Percentiles rank a stretch among this genome's conserved stretches.
Evolutionary conservation across 1,140 invertebrate genomes (phyloP).

Genomic region (Drosophila melanica): DNA sequence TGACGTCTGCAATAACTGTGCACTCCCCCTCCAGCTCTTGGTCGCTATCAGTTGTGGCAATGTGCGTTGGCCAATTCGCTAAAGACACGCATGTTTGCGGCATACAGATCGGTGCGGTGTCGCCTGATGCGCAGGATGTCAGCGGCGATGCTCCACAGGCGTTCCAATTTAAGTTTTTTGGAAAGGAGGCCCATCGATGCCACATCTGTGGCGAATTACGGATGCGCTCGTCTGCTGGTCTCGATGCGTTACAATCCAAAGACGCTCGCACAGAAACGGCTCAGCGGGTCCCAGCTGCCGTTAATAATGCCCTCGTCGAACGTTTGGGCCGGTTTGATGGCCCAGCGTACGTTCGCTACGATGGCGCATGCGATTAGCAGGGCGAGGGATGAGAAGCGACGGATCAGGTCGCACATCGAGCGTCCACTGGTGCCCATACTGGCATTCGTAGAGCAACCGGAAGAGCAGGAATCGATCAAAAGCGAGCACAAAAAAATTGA

Average conservation of each 20-base stretch:
- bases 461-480: neutral
- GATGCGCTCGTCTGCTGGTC: neutral
- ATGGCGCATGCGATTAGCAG: neutral
- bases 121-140: slow-evolving; percentile 17
- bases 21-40: neutral
- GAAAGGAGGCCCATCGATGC: neutral
- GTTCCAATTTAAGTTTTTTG: slow-evolving; percentile 6
- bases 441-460: neutral
- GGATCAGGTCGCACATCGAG: neutral
- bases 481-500: no score
- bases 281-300: neutral
- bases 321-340: slow-evolving; percentile 15
- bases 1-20: no score
- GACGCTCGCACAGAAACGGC: neutral
- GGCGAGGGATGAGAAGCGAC: neutral
- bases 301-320: slow-evolving; percentile 15
- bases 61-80: neutral
- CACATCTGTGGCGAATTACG: neutral
- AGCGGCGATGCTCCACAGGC: neutral
- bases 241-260: slow-evolving; percentile 6
- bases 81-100: neutral
- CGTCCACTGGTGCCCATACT: neutral
- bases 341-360: slow-evolving; percentile 18
- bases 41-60: neutral
- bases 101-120: neutral